These are phyloP conservation scores for Polyergus mexicanus DNA, from an alignment of 1,140 invertebrate species.

Conservation along the genomic window DNA sequence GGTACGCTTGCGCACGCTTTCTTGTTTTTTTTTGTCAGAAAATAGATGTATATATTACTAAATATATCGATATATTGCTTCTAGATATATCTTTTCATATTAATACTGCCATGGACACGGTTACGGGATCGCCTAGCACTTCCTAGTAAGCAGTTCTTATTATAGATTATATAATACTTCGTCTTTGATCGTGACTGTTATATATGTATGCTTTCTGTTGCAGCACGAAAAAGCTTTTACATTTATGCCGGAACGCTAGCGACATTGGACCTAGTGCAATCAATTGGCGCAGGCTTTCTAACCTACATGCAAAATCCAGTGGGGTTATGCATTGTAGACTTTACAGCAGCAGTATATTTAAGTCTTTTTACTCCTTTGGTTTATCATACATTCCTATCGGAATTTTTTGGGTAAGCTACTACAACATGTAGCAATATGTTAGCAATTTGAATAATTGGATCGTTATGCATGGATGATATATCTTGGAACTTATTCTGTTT, in stretches of 20 bases:
- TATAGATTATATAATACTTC: background rate
- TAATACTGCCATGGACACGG: constrained; percentile 92
- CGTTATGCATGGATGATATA: background rate
- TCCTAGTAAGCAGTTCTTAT: constrained; percentile 89
- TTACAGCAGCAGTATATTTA: constrained; percentile 93
- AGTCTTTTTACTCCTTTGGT: constrained; percentile 94
- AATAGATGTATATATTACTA: constrained; percentile 3
- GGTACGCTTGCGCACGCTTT: constrained; percentile 83
- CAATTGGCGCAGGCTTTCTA: constrained; percentile 92
- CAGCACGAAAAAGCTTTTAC: constrained; percentile 93
- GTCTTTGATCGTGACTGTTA: background rate
- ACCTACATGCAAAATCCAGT: constrained; percentile 88
- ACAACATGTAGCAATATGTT: background rate
- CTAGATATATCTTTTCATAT: constrained; percentile 91
- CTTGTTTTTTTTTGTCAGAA: background rate
- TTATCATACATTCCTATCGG: constrained; percentile 93
- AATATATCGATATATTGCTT: constrained; percentile 75
- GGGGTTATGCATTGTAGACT: constrained; percentile 93
- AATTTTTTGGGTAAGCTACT: constrained; percentile 91
- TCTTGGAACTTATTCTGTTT: constrained; percentile 74
- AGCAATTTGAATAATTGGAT: background rate
- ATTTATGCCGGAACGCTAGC: constrained; percentile 91
- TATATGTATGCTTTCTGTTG: constrained; percentile 77
- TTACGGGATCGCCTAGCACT: constrained; percentile 91
- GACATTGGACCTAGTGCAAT: constrained; percentile 90